These are phyloP conservation scores for Meandrusa payeni DNA, from an alignment of 2,888 invertebrate species.

Conservation along the genomic window DNA sequence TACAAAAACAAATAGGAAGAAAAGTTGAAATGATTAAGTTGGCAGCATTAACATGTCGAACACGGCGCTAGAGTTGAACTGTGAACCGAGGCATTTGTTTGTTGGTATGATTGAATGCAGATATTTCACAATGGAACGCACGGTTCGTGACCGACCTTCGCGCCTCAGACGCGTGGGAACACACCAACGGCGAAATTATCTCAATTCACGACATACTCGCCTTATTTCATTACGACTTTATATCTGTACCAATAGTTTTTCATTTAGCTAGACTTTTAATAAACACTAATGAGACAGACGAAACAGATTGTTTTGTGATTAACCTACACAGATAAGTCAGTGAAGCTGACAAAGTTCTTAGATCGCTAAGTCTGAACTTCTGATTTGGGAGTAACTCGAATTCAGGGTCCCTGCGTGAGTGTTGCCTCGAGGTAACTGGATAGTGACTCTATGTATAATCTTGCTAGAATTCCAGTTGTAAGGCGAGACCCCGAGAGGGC, in stretches of 20 bases:
- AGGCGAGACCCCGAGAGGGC: too few relatives aligned
- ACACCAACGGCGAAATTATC: conserved; percentile 35
- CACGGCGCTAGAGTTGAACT: conserved; percentile 23
- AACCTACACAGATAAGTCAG: too few relatives aligned
- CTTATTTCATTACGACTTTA: neutral
- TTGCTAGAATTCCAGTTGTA: too few relatives aligned
- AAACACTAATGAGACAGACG: neutral
- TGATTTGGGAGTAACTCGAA: too few relatives aligned
- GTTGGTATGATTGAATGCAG: conserved; percentile 28
- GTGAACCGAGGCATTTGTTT: conserved; percentile 32
- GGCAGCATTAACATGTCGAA: conserved; percentile 16
- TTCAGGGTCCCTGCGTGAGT: too few relatives aligned
- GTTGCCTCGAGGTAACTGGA: too few relatives aligned
- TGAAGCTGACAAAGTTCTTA: too few relatives aligned
- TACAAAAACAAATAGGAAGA: conserved; percentile 3
- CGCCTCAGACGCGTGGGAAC: conserved; percentile 41
- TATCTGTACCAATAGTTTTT: neutral
- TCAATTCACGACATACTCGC: conserved; percentile 20
- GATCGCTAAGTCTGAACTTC: too few relatives aligned
- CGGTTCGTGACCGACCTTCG: conserved; percentile 40
- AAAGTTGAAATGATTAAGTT: conserved; percentile 24
- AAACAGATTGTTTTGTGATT: too few relatives aligned
- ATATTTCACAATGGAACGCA: conserved; percentile 33
- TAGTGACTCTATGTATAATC: too few relatives aligned
- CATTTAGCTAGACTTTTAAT: neutral